Base-by-base conservation (phyloP, 2,113 vertebrate species). In the Myotis brandtii region DNA sequence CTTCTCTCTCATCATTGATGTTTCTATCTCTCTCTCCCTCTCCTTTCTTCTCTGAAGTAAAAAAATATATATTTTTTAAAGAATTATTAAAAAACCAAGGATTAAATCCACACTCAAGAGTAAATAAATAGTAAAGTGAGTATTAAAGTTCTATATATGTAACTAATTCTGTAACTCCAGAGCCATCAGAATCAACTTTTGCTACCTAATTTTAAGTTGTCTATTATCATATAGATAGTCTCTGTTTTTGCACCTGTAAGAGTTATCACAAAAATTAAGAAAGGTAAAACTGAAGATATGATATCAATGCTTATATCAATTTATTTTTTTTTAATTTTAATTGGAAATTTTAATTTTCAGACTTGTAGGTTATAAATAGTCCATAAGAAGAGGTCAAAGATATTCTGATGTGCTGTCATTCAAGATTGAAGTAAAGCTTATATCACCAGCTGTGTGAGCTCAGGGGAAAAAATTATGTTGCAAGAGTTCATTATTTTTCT, bases 401-500 rank as follows among this genome's bases (percentile, higher is more conserved):
- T 46, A 73, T 34, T 23, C 18, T 17, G 30, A 25, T 50, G 21
- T 43, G 48, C 23, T 91, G 66, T 59, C 77, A 85, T 91, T 73
- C 1, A 5, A 94, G 66, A 88, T 50, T 90, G 66, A 92, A 96
- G 62, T 90, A 90, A 62, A 72, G n/a, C 20, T 86, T 93, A 81
- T 80, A 59, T 95, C 82, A 96, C 72, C 85, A 96, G 66, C 72
- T 93, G 86, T 95, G 43, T 89, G 81, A 91, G 59, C 67, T 66
- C 81, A 48, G 86, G 93, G 76, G 48, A 64, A 94, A 93, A 83
- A 92, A 94, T 82, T 81, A 80, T 83, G 37, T 93, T 66, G 56
- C 1, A 8, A 62, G 93, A 93, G 72, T 96, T 97, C 96, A 97
- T 97, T 97, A 98, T 98, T 97, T 97, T 85, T 20, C 95, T 93